These are phyloP conservation scores for Camarhynchus parvulus DNA, from an alignment of 2,113 vertebrate species.

Conservation along the genomic window DNA sequence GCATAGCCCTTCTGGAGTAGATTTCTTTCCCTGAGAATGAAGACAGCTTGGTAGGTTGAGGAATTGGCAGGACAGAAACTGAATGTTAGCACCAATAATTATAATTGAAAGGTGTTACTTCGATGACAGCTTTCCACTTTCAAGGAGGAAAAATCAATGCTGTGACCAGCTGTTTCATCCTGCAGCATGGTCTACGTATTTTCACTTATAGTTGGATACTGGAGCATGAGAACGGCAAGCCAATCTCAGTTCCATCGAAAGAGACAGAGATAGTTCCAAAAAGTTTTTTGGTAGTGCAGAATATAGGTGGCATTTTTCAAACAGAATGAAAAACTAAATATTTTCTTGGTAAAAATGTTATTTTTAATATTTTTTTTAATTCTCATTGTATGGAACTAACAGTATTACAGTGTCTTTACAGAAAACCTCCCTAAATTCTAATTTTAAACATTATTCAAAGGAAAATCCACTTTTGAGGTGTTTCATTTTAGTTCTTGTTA, in stretches of 20 bases:
- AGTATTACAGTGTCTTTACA: neutral
- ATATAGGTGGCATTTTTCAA: neutral
- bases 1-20: neutral
- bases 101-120: slow-evolving; percentile 8
- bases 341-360: neutral
- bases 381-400: neutral
- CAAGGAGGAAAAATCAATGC: neutral
- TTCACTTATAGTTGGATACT: neutral
- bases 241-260: neutral
- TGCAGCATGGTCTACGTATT: neutral
- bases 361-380: neutral
- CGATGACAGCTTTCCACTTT: neutral
- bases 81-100: slow-evolving; percentile 19
- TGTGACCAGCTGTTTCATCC: neutral
- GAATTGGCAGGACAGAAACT: neutral
- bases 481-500: neutral
- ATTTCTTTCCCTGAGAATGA: neutral
- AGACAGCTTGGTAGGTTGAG: neutral
- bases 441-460: neutral
- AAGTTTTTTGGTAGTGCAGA: neutral
- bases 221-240: neutral
- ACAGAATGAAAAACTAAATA: neutral
- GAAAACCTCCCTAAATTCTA: neutral
- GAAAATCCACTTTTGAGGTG: neutral
- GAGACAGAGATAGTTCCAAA: neutral